phyloP scores from a whole-genome alignment of 2,113 vertebrate genomes.

The Alouatta palliata region DNA sequence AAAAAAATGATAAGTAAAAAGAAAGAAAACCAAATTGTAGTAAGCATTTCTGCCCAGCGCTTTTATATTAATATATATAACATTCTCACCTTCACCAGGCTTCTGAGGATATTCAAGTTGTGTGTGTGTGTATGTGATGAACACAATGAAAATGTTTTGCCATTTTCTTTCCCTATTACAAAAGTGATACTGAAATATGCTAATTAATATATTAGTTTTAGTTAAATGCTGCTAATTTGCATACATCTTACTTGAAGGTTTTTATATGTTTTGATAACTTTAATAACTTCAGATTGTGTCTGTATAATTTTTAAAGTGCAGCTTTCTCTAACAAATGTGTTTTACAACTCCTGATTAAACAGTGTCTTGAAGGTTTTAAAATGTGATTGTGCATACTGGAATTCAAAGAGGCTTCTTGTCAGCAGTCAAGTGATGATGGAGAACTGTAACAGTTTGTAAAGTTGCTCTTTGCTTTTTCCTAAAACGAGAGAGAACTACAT shows the following conservation, averaged over 20 bases:
- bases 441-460: not conserved
- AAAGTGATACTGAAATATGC: conserved; percentile 25
- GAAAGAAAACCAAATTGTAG: not conserved
- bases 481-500: conserved; percentile 32
- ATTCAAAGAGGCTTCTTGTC: not conserved
- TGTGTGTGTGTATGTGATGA: not conserved
- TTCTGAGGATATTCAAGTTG: not conserved
- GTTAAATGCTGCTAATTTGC: conserved; percentile 50
- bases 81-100: not conserved
- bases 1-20: too few relatives aligned
- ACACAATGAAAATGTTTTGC: not conserved
- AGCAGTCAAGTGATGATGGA: not conserved
- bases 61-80: not conserved
- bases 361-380: conserved; percentile 27
- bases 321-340: conserved; percentile 26
- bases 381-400: not conserved
- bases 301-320: conserved; percentile 11
- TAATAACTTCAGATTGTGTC: conserved; percentile 38
- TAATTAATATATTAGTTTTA: conserved; percentile 27
- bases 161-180: conserved; percentile 11
- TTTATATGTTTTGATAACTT: conserved; percentile 60
- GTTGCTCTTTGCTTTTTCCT: not conserved
- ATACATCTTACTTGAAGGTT: conserved; percentile 59
- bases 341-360: conserved; percentile 66
- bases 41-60: not conserved